Percentiles rank a stretch among this genome's conserved stretches.
Evolutionary conservation across 2,113 vertebrate genomes (phyloP).

Genomic region (Mugil cephalus): DNA sequence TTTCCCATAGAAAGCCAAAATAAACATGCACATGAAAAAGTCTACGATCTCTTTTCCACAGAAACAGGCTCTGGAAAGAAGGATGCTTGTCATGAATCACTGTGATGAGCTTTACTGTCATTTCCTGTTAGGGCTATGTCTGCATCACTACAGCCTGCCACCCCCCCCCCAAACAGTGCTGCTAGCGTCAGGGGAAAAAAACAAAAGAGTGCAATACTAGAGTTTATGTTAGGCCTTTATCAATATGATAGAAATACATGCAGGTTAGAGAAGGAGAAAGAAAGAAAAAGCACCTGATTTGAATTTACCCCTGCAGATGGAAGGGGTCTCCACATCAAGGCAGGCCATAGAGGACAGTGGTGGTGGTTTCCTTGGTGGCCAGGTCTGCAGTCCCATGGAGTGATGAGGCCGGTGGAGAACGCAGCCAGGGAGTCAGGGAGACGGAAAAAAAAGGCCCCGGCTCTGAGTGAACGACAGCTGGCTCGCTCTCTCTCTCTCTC

Average conservation of each 20-base stretch:
- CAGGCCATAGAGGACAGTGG: slow-evolving; percentile 81
- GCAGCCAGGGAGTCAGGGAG: slow-evolving; percentile 27
- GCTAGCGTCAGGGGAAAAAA: slow-evolving; percentile 6
- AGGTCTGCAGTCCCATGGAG: slow-evolving; percentile 84
- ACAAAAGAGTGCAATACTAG: slow-evolving; percentile 1
- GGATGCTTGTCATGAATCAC: slow-evolving; percentile 43
- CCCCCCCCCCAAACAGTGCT: not conserved
- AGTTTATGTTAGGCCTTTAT: not conserved
- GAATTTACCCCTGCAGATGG: slow-evolving; percentile 83
- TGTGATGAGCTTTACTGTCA: slow-evolving; percentile 53
- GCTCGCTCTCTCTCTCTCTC: slow-evolving; percentile 57
- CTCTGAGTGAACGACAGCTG: slow-evolving; percentile 55
- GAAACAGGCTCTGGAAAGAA: slow-evolving; percentile 11
- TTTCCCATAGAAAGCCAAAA: not conserved
- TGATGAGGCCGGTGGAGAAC: slow-evolving; percentile 60
- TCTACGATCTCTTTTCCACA: too few species aligned
- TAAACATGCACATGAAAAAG: slow-evolving; percentile 10
- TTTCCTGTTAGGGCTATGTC: slow-evolving; percentile 62
- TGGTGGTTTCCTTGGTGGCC: slow-evolving; percentile 58
- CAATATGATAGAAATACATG: not conserved
- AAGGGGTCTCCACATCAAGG: slow-evolving; percentile 82
- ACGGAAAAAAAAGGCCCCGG: slow-evolving; percentile 60
- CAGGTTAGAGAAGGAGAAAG: not conserved
- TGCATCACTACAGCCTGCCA: slow-evolving; percentile 46
- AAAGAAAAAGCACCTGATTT: slow-evolving; percentile 74